Evolutionary conservation across 1,140 invertebrate genomes (phyloP), one percentile per base, ranked within the genome.

Genomic region (Caerostris extrusa): DNA sequence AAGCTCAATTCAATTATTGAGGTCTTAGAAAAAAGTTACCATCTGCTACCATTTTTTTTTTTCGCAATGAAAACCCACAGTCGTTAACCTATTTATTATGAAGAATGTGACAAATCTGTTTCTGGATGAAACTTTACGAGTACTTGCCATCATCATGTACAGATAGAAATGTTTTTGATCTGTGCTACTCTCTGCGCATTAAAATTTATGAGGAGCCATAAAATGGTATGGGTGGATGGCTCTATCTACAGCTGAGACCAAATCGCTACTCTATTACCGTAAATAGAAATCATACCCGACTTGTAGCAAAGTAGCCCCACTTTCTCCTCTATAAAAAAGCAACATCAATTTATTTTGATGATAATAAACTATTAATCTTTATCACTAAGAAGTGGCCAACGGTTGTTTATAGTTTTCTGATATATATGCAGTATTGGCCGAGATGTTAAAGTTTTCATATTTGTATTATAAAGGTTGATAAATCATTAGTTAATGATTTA

Each of bases 221-320:
- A 50, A 77, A 77, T 12, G 8, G 53, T 50, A 77, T 6, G 34
- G n/a, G 34, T 34, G 19, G 34, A 77, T 77, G 61, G n/a, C 3
- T 67, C 14, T 17, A 67, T 67, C 61, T 67, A 67, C 61, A 67
- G 61, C 61, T 67, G 61, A 67, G 61, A 67, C 61, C 61, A 67
- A 67, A 67, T 67, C 61, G 61, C n/a, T 67, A 17, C 61, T 67
- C 61, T 67, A 67, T 67, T 67, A 67, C n/a, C 61, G 61, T 67
- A 67, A 67, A 67, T 5, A 67, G 61, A 17, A 67, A 67, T 67
- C 61, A 6, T 67, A n/a, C 14, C 17, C 61, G 61, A 67, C 61
- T 67, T 67, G 61, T 67, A 67, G n/a, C 17, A 67, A 67, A 67
- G n/a, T n/a, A 17, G 61, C 5, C 3, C 6, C 2, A 14, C 6